Conservation (phyloP, 2,113 vertebrate species). For the Gymnarchus niloticus region DNA sequence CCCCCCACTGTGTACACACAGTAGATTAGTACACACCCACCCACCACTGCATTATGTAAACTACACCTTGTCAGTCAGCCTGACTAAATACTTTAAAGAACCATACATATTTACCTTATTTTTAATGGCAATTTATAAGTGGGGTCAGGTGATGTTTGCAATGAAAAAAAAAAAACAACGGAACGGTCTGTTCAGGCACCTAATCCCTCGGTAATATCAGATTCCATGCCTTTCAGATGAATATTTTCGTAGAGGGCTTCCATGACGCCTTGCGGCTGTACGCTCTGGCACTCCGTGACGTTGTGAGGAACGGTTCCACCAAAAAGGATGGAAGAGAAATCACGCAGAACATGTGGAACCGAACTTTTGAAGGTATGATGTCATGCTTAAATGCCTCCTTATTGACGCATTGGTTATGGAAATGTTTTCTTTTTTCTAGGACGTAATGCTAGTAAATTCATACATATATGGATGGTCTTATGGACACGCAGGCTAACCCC, state of each 20-base stretch:
- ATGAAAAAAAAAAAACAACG: not conserved
- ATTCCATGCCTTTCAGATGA: conserved; percentile 65
- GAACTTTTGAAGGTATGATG: conserved; percentile 88
- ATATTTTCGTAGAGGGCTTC: conserved; percentile 98
- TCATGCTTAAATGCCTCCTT: not conserved
- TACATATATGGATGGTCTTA: too few relatives aligned
- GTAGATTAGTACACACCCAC: too few relatives aligned
- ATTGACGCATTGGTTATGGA: too few relatives aligned
- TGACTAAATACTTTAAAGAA: not conserved
- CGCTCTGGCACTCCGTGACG: conserved; percentile 80
- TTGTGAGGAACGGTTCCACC: conserved; percentile 75
- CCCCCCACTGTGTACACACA: too few relatives aligned
- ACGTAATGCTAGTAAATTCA: conserved; percentile 68
- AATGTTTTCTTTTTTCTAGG: too few relatives aligned
- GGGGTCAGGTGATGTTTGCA: too few relatives aligned
- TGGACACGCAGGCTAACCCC: too few relatives aligned
- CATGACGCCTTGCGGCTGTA: conserved; percentile 91
- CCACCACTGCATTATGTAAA: not conserved
- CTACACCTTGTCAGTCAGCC: not conserved
- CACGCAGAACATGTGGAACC: conserved; percentile 84
- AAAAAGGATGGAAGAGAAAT: conserved; percentile 86
- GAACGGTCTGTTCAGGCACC: not conserved
- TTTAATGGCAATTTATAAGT: too few relatives aligned
- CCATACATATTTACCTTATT: too few relatives aligned
- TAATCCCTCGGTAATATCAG: not conserved